Base-by-base conservation (phyloP, 2,113 vertebrate species). In the Chaetodon trifascialis region DNA sequence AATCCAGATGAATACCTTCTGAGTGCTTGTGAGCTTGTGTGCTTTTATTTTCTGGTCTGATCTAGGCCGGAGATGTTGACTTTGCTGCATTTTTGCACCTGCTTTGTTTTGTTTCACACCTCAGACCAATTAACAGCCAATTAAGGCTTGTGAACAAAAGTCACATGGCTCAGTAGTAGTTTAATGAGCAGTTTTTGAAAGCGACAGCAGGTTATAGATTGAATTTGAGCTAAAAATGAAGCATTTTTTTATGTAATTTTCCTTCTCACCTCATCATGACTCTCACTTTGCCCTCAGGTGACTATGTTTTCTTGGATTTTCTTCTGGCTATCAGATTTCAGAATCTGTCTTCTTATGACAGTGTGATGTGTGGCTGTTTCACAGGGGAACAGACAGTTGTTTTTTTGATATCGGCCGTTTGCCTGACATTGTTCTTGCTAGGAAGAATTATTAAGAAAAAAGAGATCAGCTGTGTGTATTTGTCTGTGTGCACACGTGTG, bases 111-210 rank as follows among this genome's bases (percentile, higher is more conserved):
- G 12, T 47, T 58, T 51, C 34, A 10, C 38, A 38, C 36, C 4
- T 34, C 3, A 0, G 11, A 44, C 21, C 25, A 65, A 16, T 83
- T 25, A 71, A 56, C 55, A 63, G 25, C 59, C 73, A 66, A 56
- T 56, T 21, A 49, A 16, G 4, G 7, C 40, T 19, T 5, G 30
- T 63, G 14, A 63, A 69, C 58, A 44, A 7, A 44, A 6, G 44
- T 80, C 77, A 76, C 52, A n/a, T 80, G 83, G 66, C 77, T 47
- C 72, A 55, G 11, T 7, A 0, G 11, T 1, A 21, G 49, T 49
- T 49, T 59, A 65, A 65, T 47, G 25, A 56, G 34, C 70, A 58
- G 55, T 7, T 54, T 15, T 68, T 40, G 4, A n/a, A 16, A 59
- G 38, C 5, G 17, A 1, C 36, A 1, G 4, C 62, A n/a, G 21